These are phyloP conservation scores for Camponotus vicinus DNA, from an alignment of 1,140 invertebrate species.

Conservation along the genomic window DNA sequence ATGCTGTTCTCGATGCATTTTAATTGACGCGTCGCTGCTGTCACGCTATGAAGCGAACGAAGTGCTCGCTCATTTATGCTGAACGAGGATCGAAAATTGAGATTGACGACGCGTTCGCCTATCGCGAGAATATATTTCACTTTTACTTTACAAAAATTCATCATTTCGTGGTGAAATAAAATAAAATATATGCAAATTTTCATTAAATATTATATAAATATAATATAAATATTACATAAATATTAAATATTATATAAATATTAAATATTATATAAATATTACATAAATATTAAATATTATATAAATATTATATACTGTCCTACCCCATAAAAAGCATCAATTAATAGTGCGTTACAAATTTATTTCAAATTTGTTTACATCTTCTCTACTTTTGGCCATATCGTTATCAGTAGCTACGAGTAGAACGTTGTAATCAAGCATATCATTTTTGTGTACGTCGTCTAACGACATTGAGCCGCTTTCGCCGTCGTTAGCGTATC, in stretches of 20 bases:
- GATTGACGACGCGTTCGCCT: not conserved
- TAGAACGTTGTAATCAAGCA: not conserved
- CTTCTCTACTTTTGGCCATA: not conserved
- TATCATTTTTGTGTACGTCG: constrained; percentile 5
- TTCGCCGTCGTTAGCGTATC: constrained; percentile 45
- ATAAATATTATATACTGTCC: no score
- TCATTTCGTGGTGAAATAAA: not conserved
- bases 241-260: not conserved
- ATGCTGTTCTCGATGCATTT: constrained; percentile 37
- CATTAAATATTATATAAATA: not conserved
- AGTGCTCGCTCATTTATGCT: constrained; percentile 1
- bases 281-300: not conserved
- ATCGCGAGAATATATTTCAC: not conserved
- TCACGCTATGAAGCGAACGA: not conserved
- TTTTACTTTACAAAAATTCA: not conserved
- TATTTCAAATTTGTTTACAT: not conserved
- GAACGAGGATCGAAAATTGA: not conserved
- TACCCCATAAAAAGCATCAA: not conserved
- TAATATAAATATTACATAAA: not conserved
- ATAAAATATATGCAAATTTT: not conserved
- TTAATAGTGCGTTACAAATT: not conserved
- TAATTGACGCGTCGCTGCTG: constrained; percentile 28
- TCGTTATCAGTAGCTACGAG: not conserved
- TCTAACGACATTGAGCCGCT: constrained; percentile 39
- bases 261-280: not conserved